These are phyloP conservation scores for Merodon equestris DNA, from an alignment of 2,888 invertebrate genomes.

Conservation along the genomic window DNA sequence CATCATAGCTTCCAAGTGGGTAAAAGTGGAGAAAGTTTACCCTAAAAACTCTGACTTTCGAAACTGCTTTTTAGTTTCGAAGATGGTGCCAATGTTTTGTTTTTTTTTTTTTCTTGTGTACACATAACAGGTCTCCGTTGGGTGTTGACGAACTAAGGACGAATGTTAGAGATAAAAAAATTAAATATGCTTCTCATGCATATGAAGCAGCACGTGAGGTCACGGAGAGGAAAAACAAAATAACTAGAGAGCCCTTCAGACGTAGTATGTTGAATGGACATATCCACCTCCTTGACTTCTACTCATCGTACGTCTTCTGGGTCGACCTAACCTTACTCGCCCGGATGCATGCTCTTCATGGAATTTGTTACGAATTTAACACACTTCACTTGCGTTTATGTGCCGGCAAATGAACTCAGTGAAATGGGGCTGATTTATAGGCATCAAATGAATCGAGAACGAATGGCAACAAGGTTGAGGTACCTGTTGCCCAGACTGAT, in stretches of 20 bases:
- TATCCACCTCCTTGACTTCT: not conserved
- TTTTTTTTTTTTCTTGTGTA: not conserved
- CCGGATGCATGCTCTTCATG: not conserved
- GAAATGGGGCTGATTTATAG: constrained; percentile 45
- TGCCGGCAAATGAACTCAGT: constrained; percentile 43
- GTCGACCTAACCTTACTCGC: too few species aligned
- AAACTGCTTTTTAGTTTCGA: constrained; percentile 23
- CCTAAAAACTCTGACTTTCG: constrained; percentile 19
- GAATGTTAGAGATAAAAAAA: too few species aligned
- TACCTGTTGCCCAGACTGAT: too few species aligned
- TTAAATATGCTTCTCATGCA: constrained; percentile 6
- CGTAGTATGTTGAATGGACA: too few species aligned
- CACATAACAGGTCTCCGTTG: not conserved
- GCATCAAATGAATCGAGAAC: not conserved
- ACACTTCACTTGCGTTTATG: constrained; percentile 43
- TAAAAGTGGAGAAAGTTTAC: constrained; percentile 44
- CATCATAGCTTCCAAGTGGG: constrained; percentile 19
- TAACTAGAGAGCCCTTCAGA: too few species aligned
- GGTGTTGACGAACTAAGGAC: too few species aligned
- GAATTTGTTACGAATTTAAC: constrained; percentile 45
- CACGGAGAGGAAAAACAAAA: too few species aligned
- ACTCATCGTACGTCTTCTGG: too few species aligned
- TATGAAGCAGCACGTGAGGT: constrained; percentile 2
- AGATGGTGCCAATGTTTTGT: constrained; percentile 27
- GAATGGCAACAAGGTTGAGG: too few species aligned